These are phyloP conservation scores for Diogma glabrata DNA, from an alignment of 2,888 invertebrate species.

Conservation along the genomic window DNA sequence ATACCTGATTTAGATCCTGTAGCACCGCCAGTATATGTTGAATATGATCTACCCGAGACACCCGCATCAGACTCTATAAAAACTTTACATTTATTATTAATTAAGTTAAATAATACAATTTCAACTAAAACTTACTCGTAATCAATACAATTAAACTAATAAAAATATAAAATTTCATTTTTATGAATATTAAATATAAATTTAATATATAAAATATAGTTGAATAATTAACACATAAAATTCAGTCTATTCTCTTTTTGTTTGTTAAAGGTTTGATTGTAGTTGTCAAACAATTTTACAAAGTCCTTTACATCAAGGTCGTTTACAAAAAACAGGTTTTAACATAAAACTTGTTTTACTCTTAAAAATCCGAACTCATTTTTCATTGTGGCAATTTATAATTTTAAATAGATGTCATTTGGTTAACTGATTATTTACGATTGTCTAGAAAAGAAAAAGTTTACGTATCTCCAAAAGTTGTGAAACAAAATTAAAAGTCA, in stretches of 20 bases:
- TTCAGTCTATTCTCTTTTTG: slow-evolving; percentile 7
- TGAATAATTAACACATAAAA: slow-evolving; percentile 4
- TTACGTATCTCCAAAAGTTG: too few relatives aligned
- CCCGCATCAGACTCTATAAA: neutral
- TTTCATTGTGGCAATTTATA: too few relatives aligned
- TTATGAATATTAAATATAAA: neutral
- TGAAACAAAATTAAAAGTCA: too few relatives aligned
- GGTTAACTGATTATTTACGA: too few relatives aligned
- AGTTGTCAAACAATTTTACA: slow-evolving; percentile 8
- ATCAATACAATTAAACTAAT: neutral
- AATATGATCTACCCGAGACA: neutral
- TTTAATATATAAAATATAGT: too few relatives aligned
- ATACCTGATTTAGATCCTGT: neutral
- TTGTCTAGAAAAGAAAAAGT: too few relatives aligned
- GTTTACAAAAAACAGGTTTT: too few relatives aligned
- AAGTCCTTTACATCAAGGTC: neutral
- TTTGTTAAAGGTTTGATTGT: slow-evolving; percentile 3
- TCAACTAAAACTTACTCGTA: neutral
- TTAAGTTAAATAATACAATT: neutral
- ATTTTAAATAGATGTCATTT: too few relatives aligned
- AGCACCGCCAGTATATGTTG: neutral
- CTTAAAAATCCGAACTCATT: too few relatives aligned
- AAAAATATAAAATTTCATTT: neutral
- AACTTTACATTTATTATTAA: neutral
- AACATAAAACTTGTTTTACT: too few relatives aligned